phyloP scores from a whole-genome alignment of 1,140 invertebrate genomes.

The Mycetomoellerius zeteki region DNA sequence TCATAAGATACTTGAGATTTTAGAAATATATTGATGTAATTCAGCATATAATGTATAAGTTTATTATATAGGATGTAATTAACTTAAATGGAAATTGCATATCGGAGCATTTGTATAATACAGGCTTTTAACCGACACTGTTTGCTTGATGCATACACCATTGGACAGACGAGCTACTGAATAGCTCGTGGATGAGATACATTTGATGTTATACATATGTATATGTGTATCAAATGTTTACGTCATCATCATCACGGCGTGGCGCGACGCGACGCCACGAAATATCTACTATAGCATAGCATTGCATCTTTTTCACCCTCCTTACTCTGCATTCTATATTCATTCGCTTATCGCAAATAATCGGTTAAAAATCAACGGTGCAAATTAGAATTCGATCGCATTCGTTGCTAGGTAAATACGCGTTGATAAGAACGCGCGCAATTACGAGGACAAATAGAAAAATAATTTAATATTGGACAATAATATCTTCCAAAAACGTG shows the following conservation, averaged over 20 bases:
- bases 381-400: not conserved
- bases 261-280: constrained; percentile 49
- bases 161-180: constrained; percentile 38
- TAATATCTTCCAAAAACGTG: constrained; percentile 19
- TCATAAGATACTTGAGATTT: not conserved
- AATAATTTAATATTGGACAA: constrained; percentile 14
- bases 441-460: not conserved
- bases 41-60: not conserved
- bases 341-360: constrained; percentile 49
- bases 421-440: not conserved
- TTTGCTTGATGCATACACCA: constrained; percentile 16
- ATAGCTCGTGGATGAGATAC: constrained; percentile 9
- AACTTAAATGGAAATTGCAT: not conserved
- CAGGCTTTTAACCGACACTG: constrained; percentile 22
- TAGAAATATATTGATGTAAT: not conserved
- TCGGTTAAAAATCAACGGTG: constrained; percentile 42
- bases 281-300: constrained; percentile 44
- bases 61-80: not conserved
- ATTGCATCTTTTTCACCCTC: not conserved
- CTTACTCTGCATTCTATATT: constrained; percentile 3
- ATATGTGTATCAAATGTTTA: constrained; percentile 47
- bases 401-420: constrained; percentile 1
- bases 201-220: not conserved
- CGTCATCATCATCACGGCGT: constrained; percentile 58
- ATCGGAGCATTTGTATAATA: not conserved